phyloP scores from a whole-genome alignment of 2,888 invertebrate species.

The Lagria hirta region DNA sequence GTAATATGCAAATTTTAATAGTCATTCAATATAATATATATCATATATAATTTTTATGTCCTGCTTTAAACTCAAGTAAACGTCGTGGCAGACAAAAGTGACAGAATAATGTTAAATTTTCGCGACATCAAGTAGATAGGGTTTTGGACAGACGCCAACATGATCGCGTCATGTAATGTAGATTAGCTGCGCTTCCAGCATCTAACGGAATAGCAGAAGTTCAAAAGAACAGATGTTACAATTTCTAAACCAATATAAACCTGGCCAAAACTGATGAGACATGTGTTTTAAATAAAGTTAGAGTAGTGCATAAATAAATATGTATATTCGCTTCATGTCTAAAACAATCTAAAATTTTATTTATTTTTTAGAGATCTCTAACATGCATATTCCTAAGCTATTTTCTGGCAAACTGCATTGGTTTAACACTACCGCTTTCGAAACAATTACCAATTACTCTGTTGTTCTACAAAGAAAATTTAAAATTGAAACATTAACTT shows the following conservation, averaged over 20 bases:
- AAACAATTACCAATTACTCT: too few species aligned
- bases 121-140: slow-evolving; percentile 30
- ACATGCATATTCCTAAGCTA: too few species aligned
- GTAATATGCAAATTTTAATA: too few species aligned
- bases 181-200: slow-evolving; percentile 43
- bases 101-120: slow-evolving; percentile 31
- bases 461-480: too few species aligned
- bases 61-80: slow-evolving; percentile 2
- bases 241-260: slow-evolving; percentile 35
- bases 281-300: slow-evolving; percentile 34
- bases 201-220: slow-evolving; percentile 35
- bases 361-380: too few species aligned
- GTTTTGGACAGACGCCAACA: slow-evolving; percentile 43
- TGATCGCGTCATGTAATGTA: slow-evolving; percentile 44
- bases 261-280: slow-evolving; percentile 33
- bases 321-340: too few species aligned
- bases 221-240: slow-evolving; percentile 38
- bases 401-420: too few species aligned
- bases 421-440: too few species aligned
- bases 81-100: too few species aligned
- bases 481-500: too few species aligned
- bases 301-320: slow-evolving; percentile 16
- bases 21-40: too few species aligned
- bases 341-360: too few species aligned
- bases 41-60: background rate